Conservation (phyloP, 2,113 vertebrate species). For the Isichthys henryi region DNA sequence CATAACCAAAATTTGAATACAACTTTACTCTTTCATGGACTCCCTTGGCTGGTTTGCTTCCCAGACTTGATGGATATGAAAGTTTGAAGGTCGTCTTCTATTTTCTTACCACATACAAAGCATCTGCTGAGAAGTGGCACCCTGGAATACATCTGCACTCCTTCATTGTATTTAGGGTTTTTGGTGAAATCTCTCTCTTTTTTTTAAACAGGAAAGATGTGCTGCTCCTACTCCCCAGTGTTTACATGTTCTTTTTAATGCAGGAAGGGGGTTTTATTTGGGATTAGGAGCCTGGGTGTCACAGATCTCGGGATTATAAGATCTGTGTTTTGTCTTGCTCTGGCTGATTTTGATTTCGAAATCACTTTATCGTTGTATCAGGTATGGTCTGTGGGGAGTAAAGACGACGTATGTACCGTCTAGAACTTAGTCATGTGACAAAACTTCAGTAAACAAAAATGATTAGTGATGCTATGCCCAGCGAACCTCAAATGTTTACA, state of each 20-base stretch:
- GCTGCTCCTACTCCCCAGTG: neutral
- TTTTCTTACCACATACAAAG: slow-evolving; percentile 32
- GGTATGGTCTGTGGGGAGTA: neutral
- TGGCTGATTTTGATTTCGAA: neutral
- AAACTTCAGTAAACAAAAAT: neutral
- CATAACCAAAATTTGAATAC: neutral
- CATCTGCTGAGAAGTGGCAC: slow-evolving; percentile 38
- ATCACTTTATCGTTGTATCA: neutral
- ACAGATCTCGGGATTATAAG: neutral
- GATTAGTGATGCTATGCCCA: neutral
- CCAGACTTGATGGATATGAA: slow-evolving; percentile 27
- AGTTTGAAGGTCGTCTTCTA: slow-evolving; percentile 32
- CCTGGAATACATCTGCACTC: slow-evolving; percentile 41
- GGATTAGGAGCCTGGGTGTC: neutral
- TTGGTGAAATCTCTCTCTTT: neutral
- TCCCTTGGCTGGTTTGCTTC: slow-evolving; percentile 9
- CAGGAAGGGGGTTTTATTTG: neutral
- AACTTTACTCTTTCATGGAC: neutral
- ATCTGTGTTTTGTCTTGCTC: neutral
- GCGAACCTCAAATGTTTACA: neutral
- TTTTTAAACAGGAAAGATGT: neutral
- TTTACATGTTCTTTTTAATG: neutral
- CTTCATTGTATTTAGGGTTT: slow-evolving; percentile 11
- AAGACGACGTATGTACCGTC: neutral
- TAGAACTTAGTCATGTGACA: neutral